These are phyloP conservation scores for Meganola albula DNA, from an alignment of 2,888 invertebrate species.

Conservation along the genomic window DNA sequence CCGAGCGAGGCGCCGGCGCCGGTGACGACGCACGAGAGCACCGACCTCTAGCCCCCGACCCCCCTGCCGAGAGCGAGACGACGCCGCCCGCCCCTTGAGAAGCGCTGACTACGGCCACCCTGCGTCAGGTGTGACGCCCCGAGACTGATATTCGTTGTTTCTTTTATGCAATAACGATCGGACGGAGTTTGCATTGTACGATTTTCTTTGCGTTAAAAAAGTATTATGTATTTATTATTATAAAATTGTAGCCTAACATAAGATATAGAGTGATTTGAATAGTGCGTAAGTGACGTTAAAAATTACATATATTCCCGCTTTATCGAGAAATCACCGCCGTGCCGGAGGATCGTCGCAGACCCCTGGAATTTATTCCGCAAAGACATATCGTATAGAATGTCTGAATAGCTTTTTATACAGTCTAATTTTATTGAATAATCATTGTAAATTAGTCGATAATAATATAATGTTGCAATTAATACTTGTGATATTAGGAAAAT, in stretches of 20 bases:
- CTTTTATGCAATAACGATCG: conserved; percentile 23
- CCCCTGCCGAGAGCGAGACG: conserved; percentile 28
- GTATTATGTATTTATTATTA: conserved; percentile 63
- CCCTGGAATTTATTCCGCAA: conserved; percentile 38
- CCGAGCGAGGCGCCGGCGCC: conserved; percentile 7
- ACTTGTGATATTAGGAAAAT: conserved; percentile 70
- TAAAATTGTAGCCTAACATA: conserved; percentile 40
- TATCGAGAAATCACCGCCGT: conserved; percentile 24
- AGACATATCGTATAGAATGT: conserved; percentile 54
- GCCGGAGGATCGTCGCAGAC: conserved; percentile 27
- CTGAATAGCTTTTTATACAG: conserved; percentile 50
- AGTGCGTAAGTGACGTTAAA: too few species aligned
- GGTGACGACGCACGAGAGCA: conserved; percentile 38
- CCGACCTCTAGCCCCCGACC: conserved; percentile 49
- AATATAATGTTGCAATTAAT: conserved; percentile 57
- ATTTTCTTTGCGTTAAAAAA: conserved; percentile 49
- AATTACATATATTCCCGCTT: conserved; percentile 27
- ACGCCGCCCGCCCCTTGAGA: conserved; percentile 12
- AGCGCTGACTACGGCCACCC: conserved; percentile 3
- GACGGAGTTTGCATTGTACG: conserved; percentile 17
- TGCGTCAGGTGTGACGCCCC: conserved; percentile 27
- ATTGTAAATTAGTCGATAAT: conserved; percentile 39
- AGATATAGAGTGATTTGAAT: conserved; percentile 35
- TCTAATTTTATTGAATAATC: conserved; percentile 28
- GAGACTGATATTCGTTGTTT: conserved; percentile 42